Conservation (phyloP, 2,797 vertebrate species). For the Pantherophis vulpinus region DNA sequence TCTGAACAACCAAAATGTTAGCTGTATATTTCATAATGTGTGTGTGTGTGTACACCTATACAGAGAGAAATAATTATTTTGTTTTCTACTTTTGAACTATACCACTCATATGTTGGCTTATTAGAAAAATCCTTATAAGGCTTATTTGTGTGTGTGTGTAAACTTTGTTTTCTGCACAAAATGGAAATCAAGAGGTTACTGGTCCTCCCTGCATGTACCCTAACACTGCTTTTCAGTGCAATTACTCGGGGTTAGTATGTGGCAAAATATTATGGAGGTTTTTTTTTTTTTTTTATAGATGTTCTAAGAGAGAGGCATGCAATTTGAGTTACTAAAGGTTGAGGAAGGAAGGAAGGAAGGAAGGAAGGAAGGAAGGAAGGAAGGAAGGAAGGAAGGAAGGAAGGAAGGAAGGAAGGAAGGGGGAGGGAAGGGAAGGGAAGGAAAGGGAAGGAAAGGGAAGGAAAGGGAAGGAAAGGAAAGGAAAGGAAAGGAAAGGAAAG, state of each 20-base stretch:
- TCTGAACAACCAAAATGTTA: not conserved
- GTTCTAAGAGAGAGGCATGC: not conserved
- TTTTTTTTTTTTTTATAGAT: not conserved
- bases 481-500: too few species aligned
- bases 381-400: too few species aligned
- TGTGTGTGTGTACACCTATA: not conserved
- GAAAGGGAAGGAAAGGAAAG: too few species aligned
- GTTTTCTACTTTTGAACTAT: not conserved
- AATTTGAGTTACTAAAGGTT: not conserved
- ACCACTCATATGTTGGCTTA: not conserved
- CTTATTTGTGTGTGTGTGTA: not conserved
- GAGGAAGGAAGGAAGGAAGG: too few species aligned
- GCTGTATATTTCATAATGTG: not conserved
- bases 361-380: too few species aligned
- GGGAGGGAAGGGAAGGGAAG: too few species aligned
- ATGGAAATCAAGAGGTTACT: not conserved
- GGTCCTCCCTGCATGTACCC: not conserved
- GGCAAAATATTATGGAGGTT: not conserved
- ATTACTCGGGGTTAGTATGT: not conserved
- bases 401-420: too few species aligned
- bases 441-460: too few species aligned
- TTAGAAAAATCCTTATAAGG: constrained; percentile 30
- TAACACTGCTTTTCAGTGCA: not conserved
- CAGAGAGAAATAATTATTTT: not conserved
- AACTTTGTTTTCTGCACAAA: constrained; percentile 17